Percentiles rank a stretch among this genome's conserved stretches.
Evolutionary conservation across 1,140 invertebrate genomes (phyloP).

Genomic region (Bombus soroeensis): DNA sequence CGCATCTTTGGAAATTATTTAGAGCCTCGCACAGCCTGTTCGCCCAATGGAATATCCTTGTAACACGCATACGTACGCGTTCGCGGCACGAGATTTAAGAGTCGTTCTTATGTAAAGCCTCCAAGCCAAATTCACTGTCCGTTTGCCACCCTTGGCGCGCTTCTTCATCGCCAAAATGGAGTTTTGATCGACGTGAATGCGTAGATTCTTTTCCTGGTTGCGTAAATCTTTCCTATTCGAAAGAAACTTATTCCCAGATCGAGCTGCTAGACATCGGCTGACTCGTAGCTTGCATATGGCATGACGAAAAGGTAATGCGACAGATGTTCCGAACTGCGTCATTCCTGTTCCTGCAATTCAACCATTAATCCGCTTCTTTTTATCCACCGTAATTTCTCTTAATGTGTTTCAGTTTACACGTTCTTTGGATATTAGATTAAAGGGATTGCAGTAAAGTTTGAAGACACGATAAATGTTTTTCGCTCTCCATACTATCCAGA

Average conservation of each 20-base stretch:
- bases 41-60: conserved; percentile 24
- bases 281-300: not conserved
- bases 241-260: not conserved
- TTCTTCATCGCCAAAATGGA: not conserved
- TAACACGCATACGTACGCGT: not conserved
- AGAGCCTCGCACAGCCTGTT: not conserved
- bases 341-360: not conserved
- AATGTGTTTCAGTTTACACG: not conserved
- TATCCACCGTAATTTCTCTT: not conserved
- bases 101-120: not conserved
- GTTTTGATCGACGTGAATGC: not conserved
- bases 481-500: no score
- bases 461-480: no score
- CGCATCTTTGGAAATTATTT: not conserved
- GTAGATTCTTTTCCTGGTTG: not conserved
- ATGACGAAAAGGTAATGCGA: not conserved
- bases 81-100: not conserved
- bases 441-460: no score
- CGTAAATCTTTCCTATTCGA: not conserved
- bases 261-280: not conserved
- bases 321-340: conserved; percentile 16
- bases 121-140: not conserved
- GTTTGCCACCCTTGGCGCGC: not conserved
- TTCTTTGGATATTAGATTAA: no score
- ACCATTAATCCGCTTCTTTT: not conserved